Percentiles rank a stretch among this genome's conserved stretches.
Conservation (phyloP, 1,140 invertebrate genomes). For the Drosophila takahashii region DNA sequence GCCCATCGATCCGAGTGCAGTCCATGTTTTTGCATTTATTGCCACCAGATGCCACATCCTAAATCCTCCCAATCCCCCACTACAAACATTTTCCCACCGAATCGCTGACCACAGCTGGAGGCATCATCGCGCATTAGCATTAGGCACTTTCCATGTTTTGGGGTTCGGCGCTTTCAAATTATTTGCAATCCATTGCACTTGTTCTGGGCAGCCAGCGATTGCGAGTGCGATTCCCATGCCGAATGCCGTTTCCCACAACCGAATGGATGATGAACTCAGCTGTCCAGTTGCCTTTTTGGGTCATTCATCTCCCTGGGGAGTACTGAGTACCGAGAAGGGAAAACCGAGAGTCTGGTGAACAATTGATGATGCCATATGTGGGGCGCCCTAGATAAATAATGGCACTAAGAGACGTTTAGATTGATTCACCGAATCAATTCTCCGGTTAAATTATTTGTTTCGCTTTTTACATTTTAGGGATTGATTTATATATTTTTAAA, state of each 20-base stretch:
- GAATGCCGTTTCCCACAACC: neutral
- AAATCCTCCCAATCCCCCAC: neutral
- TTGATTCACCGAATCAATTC: slow-evolving; percentile 21
- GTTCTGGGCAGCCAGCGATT: neutral
- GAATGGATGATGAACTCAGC: slow-evolving; percentile 36
- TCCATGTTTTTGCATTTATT: slow-evolving; percentile 51
- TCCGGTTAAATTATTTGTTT: neutral
- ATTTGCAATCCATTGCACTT: slow-evolving; percentile 50
- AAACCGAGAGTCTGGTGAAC: slow-evolving; percentile 5
- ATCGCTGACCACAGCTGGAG: slow-evolving; percentile 43
- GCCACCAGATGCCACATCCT: slow-evolving; percentile 12
- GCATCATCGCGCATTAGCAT: slow-evolving; percentile 53
- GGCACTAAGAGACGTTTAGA: neutral
- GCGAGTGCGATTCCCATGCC: neutral
- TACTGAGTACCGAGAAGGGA: neutral
- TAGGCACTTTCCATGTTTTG: slow-evolving; percentile 21
- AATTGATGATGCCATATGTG: slow-evolving; percentile 39
- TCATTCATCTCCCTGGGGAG: slow-evolving; percentile 23
- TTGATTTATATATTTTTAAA: neutral
- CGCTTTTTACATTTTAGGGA: neutral
- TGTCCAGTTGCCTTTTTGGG: slow-evolving; percentile 42
- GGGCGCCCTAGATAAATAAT: slow-evolving; percentile 28
- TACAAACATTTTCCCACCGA: slow-evolving; percentile 3
- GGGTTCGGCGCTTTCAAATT: slow-evolving; percentile 16
- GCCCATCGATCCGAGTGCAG: slow-evolving; percentile 27